A percentile compares a stretch with the other conserved stretches of the same genome.
Conservation (phyloP, 2,888 invertebrate species). For the Epistrophe eligans region DNA sequence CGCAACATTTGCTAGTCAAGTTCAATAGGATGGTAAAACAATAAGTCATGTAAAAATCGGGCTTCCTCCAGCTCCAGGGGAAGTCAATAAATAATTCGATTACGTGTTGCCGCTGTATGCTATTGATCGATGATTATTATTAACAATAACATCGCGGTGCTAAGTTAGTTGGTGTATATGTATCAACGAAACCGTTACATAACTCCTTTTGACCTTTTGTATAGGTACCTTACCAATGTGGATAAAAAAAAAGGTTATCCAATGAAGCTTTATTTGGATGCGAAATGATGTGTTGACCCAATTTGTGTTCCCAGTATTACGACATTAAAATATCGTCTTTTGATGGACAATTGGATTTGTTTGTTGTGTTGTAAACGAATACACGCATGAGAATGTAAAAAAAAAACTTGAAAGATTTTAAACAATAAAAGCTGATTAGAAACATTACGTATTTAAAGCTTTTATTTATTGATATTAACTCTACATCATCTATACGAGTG, state of each 20-base stretch:
- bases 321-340: not conserved
- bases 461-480: not conserved
- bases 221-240: not conserved
- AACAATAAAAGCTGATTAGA: conserved; percentile 11
- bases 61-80: conserved; percentile 13
- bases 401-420: not conserved
- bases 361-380: not conserved
- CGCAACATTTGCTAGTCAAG: conserved; percentile 13
- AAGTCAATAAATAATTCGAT: conserved; percentile 21
- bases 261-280: conserved; percentile 4
- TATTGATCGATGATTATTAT: conserved; percentile 17
- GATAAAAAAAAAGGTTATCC: not conserved
- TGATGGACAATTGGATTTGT: not conserved
- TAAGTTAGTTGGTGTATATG: no score
- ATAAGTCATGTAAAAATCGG: not conserved
- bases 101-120: conserved; percentile 10
- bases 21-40: conserved; percentile 19
- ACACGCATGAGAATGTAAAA: not conserved
- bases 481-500: not conserved
- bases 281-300: conserved; percentile 23
- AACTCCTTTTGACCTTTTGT: conserved; percentile 18
- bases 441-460: not conserved
- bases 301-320: conserved; percentile 29
- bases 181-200: not conserved
- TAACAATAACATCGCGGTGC: not conserved